Evolutionary conservation across 2,113 vertebrate genomes (phyloP).

Genomic region (Rhipidura dahli): DNA sequence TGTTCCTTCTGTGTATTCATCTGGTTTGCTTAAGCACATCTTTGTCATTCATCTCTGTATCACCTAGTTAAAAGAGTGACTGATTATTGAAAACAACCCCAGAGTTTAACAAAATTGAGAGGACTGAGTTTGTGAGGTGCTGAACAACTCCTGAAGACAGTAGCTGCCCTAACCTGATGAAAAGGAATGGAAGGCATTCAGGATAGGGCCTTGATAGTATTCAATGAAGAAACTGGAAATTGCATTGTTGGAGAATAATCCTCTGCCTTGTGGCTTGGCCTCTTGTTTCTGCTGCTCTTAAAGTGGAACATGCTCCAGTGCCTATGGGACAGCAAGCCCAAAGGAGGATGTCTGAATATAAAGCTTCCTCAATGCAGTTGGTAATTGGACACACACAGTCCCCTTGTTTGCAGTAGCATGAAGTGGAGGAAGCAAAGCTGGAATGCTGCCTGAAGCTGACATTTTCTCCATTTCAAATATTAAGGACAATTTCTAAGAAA

Average conservation of each 20-base stretch:
- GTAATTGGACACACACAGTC: not conserved
- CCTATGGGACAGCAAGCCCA: not conserved
- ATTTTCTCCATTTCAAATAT: conserved; percentile 2
- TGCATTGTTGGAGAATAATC: not conserved
- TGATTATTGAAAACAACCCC: not conserved
- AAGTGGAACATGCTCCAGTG: not conserved
- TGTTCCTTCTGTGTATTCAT: not conserved
- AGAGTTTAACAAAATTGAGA: not conserved
- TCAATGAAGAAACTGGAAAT: not conserved
- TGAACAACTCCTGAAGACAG: not conserved
- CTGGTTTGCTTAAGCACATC: conserved; percentile 6
- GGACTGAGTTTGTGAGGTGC: not conserved
- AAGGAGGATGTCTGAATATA: not conserved
- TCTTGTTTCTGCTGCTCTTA: not conserved
- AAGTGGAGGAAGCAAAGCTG: not conserved
- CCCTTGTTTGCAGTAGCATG: not conserved
- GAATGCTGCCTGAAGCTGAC: not conserved
- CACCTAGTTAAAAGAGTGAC: not conserved
- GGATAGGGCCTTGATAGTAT: not conserved
- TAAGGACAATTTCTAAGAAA: conserved; percentile 34
- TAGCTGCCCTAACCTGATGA: not conserved
- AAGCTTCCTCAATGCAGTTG: not conserved
- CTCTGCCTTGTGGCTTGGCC: not conserved
- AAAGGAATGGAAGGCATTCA: not conserved
- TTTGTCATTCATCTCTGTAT: not conserved